Base-by-base conservation (phyloP, 37 sponge, comb jelly and placozoan species). In the Beroe ovata region DNA sequence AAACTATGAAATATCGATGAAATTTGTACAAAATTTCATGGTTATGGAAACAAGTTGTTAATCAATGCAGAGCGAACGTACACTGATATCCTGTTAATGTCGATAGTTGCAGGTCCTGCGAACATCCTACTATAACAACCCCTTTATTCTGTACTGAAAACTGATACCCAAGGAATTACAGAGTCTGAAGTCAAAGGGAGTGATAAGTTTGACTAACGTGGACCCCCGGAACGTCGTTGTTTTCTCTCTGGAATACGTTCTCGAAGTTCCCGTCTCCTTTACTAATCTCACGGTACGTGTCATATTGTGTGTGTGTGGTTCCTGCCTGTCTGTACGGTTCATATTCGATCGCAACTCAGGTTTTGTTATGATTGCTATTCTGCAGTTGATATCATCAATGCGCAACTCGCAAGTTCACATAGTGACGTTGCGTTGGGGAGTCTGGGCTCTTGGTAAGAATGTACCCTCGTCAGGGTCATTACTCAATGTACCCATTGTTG, bases 321-420 rank as follows among this genome's bases (percentile, higher is more conserved):
- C n/a, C n/a, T n/a, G n/a, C n/a, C n/a, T n/a, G n/a, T n/a, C n/a
- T n/a, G n/a, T n/a, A n/a, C n/a, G n/a, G n/a, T n/a, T n/a, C 18
- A 19, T 58, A 18, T 11, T 19, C 18, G 18, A 58, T 58, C 59
- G 59, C 59, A 11, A 58, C 11, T 58, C 18, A n/a, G n/a, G n/a
- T n/a, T n/a, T n/a, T n/a, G n/a, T n/a, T n/a, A n/a, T n/a, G n/a
- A n/a, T n/a, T 29, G 71, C 34, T 71, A 35, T 6, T 63, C 34
- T 71, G 34, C 38, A 71, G 71, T 34, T 71, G 71, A 38, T 71
- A 71, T 71, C 71, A 29, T 71, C 71, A 71, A 71, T 71, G 71
- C 21, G 71, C 29, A 35, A 71, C 21, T 71, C 71, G 38, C 71
- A 71, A 71, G 71, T 71, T 28, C 71, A 71, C 38, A 71, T 71